Percentiles rank a stretch among this genome's conserved stretches.
Conservation (phyloP, 2,113 vertebrate genomes). For the Colius striatus region DNA sequence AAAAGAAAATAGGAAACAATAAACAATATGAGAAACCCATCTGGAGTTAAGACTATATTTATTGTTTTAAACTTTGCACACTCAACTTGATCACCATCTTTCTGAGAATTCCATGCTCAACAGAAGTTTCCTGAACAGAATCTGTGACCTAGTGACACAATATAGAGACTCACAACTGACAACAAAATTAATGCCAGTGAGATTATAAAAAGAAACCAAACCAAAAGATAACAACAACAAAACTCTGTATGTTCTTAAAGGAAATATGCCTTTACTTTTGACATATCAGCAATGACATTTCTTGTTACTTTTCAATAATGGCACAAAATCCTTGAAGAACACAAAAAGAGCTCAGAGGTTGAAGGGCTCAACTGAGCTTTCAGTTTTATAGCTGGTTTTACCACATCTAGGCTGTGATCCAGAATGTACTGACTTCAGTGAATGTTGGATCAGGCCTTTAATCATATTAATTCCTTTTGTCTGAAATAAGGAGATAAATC, state of each 20-base stretch:
- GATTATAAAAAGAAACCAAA: not conserved
- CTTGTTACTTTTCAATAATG: not conserved
- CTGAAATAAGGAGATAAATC: conserved; percentile 1
- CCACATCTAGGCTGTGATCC: not conserved
- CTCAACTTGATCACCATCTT: conserved; percentile 45
- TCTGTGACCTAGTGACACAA: conserved; percentile 39
- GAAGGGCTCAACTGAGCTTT: not conserved
- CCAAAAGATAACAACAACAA: not conserved
- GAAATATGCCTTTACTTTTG: not conserved
- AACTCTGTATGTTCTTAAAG: not conserved
- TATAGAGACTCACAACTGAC: conserved; percentile 1
- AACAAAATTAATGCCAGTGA: conserved; percentile 16
- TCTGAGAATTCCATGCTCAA: conserved; percentile 16
- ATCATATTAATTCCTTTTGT: not conserved
- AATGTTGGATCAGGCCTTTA: not conserved
- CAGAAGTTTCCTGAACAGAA: conserved; percentile 25
- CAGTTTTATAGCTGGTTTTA: not conserved
- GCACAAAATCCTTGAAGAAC: not conserved
- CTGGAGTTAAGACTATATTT: conserved; percentile 54
- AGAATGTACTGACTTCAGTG: not conserved
- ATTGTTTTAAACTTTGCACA: conserved; percentile 71
- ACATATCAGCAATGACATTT: not conserved
- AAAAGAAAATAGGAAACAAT: conserved; percentile 39
- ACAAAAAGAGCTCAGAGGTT: not conserved
- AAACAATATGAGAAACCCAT: not conserved